phyloP scores from a whole-genome alignment of 1,140 invertebrate species.

The Drosophila seguyi region DNA sequence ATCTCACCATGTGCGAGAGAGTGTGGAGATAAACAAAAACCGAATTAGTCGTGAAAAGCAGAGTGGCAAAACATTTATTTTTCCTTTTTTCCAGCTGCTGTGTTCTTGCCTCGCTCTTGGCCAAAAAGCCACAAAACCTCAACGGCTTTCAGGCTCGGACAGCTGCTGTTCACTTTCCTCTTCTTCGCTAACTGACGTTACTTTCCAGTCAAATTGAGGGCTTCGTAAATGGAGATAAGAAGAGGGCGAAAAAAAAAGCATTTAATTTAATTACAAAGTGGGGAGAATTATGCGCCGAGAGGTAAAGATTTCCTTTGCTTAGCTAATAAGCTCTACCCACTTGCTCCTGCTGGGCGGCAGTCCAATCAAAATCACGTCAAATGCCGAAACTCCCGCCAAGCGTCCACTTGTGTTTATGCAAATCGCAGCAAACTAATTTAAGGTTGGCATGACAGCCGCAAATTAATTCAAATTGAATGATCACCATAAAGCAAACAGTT shows the following conservation, averaged over 20 bases:
- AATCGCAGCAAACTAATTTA: conserved; percentile 76
- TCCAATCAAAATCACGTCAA: conserved; percentile 47
- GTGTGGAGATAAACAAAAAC: conserved; percentile 76
- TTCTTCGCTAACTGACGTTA: conserved; percentile 22
- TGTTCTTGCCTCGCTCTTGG: conserved; percentile 32
- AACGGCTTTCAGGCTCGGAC: conserved; percentile 64
- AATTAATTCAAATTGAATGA: conserved; percentile 84
- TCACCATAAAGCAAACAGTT: conserved; percentile 71
- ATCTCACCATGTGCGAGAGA: conserved; percentile 36
- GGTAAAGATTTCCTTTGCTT: neutral
- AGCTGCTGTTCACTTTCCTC: conserved; percentile 67
- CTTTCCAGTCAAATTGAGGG: conserved; percentile 45
- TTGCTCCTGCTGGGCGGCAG: conserved; percentile 21
- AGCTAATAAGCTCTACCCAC: conserved; percentile 13
- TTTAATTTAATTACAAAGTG: conserved; percentile 30
- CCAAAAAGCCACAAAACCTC: conserved; percentile 70
- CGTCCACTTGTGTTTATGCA: conserved; percentile 69
- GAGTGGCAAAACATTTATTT: conserved; percentile 79
- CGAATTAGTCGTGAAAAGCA: conserved; percentile 78
- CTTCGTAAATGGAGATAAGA: conserved; percentile 25
- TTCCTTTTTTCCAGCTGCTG: conserved; percentile 34
- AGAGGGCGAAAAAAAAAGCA: conserved; percentile 11
- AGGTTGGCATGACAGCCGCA: conserved; percentile 75
- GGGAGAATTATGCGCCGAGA: conserved; percentile 7
- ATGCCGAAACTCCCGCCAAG: conserved; percentile 34